Conservation (phyloP, 2,797 vertebrate genomes). For the Eremophila alpestris region DNA sequence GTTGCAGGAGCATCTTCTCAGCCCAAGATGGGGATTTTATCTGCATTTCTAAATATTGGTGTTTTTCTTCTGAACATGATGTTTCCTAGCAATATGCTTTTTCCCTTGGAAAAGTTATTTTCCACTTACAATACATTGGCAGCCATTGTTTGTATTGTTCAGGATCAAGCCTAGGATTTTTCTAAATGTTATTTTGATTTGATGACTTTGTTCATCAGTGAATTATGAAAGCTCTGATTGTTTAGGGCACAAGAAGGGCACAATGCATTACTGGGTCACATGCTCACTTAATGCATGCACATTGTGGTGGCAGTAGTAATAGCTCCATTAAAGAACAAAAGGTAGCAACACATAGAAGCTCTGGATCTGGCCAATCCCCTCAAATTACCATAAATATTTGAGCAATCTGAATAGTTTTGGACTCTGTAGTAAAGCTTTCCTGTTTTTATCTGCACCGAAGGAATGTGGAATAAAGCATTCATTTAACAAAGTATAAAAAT, state of each 20-base stretch:
- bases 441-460: conserved; percentile 75
- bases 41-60: neutral
- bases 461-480: conserved; percentile 79
- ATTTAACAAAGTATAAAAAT: conserved; percentile 79
- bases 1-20: neutral
- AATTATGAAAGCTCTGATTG: conserved; percentile 69
- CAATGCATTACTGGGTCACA: neutral
- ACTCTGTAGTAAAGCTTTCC: conserved; percentile 70
- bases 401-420: conserved; percentile 73
- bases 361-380: conserved; percentile 70
- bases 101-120: conserved; percentile 15
- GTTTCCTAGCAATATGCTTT: conserved; percentile 2
- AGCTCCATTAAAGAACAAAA: conserved; percentile 75
- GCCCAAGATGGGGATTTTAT: neutral
- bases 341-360: conserved; percentile 65
- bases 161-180: conserved; percentile 52
- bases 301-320: conserved; percentile 62
- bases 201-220: conserved; percentile 65
- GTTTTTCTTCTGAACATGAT: neutral
- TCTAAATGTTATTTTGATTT: conserved; percentile 67
- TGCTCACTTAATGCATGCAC: conserved; percentile 39
- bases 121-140: conserved; percentile 4
- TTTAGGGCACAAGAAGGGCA: conserved; percentile 49
- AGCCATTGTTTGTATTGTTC: conserved; percentile 57
- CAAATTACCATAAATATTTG: conserved; percentile 78